Evolutionary conservation across 2,113 vertebrate species (phyloP), one percentile per base, ranked within the genome.

Genomic region (Oncorhynchus kisutch): DNA sequence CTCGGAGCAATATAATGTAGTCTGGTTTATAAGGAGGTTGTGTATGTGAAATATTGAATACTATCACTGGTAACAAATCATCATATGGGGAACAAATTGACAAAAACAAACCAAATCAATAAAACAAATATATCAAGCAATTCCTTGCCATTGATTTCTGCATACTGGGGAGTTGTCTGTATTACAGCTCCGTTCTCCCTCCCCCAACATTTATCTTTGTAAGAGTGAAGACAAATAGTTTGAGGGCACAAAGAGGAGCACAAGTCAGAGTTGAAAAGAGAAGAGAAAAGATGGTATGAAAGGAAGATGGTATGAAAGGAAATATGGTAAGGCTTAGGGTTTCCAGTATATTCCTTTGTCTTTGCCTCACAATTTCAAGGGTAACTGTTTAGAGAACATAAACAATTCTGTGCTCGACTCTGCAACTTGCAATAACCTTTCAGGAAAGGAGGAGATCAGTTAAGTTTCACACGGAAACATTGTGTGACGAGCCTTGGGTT

Each of bases 111-210:
- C 57, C 64, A 39, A 67, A 67, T 62, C 6, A 29, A 48, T 34
- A 39, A 18, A 25, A 71, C 71, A 14, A 57, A 65, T 12, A 27
- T 29, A 73, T 29, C 39, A 45, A 45, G 39, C 25, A 59, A 48
- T 29, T 74, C 67, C 72, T 51, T 14, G 39, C 54, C 69, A 59
- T 22, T 25, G 24, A 77, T n/a, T 12, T 3, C 31, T n/a, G 60
- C 71, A 73, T 57, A 54, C 71, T 69, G 25, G 34, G 34, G 51
- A 22, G 27, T 39, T 51, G 18, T 27, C 45, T 77, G 49, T 59
- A 48, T 24, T 69, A 73, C 31, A 9, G 5, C 5, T 72, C 49
- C 70, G 2, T 57, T 24, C 13, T 29, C 39, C 39, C 39, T 45
- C 9, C 39, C 7, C 67, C 18, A 68, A 25, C 25, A 49, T 4